Base-by-base conservation (phyloP, 2,888 invertebrate species). In the Drosophila fulvimacula region DNA sequence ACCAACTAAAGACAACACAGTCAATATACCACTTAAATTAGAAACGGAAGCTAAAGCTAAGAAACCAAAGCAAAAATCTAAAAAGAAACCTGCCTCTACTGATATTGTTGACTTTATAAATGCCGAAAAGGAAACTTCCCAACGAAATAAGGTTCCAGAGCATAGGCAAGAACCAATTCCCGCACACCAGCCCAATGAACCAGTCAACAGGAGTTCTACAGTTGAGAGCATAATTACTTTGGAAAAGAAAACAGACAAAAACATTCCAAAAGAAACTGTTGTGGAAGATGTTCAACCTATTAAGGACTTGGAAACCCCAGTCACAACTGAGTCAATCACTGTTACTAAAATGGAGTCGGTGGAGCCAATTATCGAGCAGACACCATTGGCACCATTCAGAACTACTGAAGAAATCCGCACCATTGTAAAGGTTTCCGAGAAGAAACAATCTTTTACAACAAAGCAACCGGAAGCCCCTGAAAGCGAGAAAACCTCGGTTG, bases 1-100 rank as follows among this genome's bases (percentile, higher is more conserved):
- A 11, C 42, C 56, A n/a, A 46, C 9, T 7, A 48, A 27, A 2
- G 66, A 69, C 6, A 73, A 68, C 6, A 77, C 73, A 30, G 75
- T 79, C 15, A 73, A 32, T 21, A 76, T 86, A 48, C 72, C 79
- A 17, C 30, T 88, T 2, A 60, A 63, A 5, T 56, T 90, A 13
- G 81, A 81, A 70, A 66, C 80, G 6, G 88, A 81, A 19, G 69
- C 79, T 15, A 90, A 81, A 53, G 10, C 64, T 3, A 89, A 83
- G 30, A 90, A 90, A 57, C 46, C 73, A 0, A 90, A 89, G 36
- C 89, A 87, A 17, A 90, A 88, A 55, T 59, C 80, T 1, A 89
- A 81, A 42, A 77, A 76, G 15, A 85, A 81, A 42, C 34, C 73
- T 2, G 55, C 60, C 6, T 38, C 11, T 11, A 41, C 15, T 9